Evolutionary conservation across 2,888 invertebrate genomes (phyloP).

Genomic region (Pyrgus malvae): DNA sequence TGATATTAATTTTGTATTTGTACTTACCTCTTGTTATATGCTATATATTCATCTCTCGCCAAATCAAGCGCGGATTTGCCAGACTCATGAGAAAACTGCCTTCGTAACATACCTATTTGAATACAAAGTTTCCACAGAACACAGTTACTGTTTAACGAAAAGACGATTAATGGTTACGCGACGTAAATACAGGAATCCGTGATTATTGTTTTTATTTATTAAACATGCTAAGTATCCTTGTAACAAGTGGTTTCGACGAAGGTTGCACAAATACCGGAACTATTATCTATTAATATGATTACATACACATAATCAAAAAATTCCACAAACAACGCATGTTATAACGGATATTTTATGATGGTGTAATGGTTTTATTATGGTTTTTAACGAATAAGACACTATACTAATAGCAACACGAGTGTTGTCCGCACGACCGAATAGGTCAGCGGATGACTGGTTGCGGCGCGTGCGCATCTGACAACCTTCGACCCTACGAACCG

Average conservation of each 20-base stretch:
- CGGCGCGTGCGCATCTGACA: constrained; percentile 9
- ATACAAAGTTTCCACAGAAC: constrained; percentile 6
- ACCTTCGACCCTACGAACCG: not conserved
- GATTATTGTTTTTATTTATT: constrained; percentile 7
- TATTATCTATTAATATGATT: not conserved
- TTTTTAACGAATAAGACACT: too few species aligned
- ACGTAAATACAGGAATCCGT: not conserved
- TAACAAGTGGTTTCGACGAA: constrained; percentile 3
- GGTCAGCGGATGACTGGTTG: not conserved
- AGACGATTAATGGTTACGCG: not conserved
- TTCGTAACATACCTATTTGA: constrained; percentile 52
- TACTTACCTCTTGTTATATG: constrained; percentile 66
- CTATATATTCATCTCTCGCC: constrained; percentile 66
- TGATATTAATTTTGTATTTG: too few species aligned
- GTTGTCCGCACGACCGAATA: not conserved
- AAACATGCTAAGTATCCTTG: constrained; percentile 7
- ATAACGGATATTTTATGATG: too few species aligned
- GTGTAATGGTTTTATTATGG: too few species aligned
- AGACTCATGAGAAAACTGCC: constrained; percentile 74
- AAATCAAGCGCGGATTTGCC: constrained; percentile 64
- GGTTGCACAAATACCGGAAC: constrained; percentile 4
- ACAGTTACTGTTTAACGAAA: constrained; percentile 1
- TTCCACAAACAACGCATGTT: not conserved
- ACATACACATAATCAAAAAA: not conserved
- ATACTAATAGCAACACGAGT: constrained; percentile 1